Evolutionary conservation across 2,888 invertebrate species (phyloP).

Genomic region (Antitype chi): DNA sequence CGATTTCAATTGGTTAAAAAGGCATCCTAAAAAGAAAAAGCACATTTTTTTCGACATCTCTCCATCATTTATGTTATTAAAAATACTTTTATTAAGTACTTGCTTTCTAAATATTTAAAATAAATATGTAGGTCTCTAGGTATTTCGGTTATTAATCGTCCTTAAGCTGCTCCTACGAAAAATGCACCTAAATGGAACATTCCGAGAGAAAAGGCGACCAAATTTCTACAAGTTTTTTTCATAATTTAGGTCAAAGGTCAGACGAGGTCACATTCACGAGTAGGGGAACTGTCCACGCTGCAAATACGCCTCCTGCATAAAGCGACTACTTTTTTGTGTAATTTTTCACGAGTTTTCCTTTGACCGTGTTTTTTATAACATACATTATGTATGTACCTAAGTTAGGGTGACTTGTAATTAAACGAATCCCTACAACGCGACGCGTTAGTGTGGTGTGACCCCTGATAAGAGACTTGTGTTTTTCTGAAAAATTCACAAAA

Average conservation of each 20-base stretch:
- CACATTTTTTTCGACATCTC: too few relatives aligned
- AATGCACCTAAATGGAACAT: not conserved
- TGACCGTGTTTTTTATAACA: not conserved
- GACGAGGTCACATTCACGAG: slow-evolving; percentile 27
- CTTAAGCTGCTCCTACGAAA: not conserved
- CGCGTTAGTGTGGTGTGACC: not conserved
- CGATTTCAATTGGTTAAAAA: too few relatives aligned
- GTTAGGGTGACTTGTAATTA: not conserved
- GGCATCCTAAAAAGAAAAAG: too few relatives aligned
- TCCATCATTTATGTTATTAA: too few relatives aligned
- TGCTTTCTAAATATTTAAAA: not conserved
- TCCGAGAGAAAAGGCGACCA: too few relatives aligned
- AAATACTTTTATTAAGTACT: not conserved
- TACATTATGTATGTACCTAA: not conserved
- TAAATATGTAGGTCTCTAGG: not conserved
- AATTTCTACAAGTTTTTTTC: not conserved
- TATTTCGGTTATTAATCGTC: not conserved
- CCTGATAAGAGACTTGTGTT: not conserved
- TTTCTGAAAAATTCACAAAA: not conserved
- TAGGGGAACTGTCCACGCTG: slow-evolving; percentile 5
- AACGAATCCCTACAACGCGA: not conserved
- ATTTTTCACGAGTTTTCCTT: not conserved
- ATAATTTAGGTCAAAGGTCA: slow-evolving; percentile 27
- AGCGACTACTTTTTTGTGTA: not conserved
- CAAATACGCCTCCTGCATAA: slow-evolving; percentile 18